phyloP scores from a whole-genome alignment of 2,113 vertebrate genomes.

The Anarhynchus alexandrinus region DNA sequence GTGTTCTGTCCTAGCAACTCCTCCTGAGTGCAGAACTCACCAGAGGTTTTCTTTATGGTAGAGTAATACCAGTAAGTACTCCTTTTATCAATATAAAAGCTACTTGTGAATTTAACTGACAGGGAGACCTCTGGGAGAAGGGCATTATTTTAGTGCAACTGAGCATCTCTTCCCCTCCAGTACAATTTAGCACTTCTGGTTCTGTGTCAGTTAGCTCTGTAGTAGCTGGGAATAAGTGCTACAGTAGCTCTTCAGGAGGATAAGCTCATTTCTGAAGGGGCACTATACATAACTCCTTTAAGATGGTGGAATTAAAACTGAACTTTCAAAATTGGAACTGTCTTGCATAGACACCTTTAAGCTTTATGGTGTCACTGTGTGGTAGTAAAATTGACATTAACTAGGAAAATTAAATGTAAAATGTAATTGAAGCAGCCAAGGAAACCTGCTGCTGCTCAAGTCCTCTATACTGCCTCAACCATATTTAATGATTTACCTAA shows the following conservation, averaged over 20 bases:
- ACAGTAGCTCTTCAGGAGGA: background rate
- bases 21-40: background rate
- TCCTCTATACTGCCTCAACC: no score
- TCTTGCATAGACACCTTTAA: background rate
- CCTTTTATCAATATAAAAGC: background rate
- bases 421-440: no score
- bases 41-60: background rate
- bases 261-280: background rate
- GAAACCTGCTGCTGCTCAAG: no score
- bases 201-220: background rate
- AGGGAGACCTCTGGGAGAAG: background rate
- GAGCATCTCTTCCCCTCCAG: background rate
- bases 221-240: background rate
- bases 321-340: background rate
- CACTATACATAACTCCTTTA: background rate
- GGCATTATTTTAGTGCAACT: background rate
- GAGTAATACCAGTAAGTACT: background rate
- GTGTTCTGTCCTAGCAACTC: background rate
- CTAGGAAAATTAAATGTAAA: no score
- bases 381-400: no score
- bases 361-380: background rate
- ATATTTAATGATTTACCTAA: no score
- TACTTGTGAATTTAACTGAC: background rate
- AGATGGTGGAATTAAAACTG: background rate
- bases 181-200: background rate